Evolutionary conservation across 2,113 vertebrate genomes (phyloP), one percentile per base, ranked within the genome.

Genomic region (Archilochus colubris): DNA sequence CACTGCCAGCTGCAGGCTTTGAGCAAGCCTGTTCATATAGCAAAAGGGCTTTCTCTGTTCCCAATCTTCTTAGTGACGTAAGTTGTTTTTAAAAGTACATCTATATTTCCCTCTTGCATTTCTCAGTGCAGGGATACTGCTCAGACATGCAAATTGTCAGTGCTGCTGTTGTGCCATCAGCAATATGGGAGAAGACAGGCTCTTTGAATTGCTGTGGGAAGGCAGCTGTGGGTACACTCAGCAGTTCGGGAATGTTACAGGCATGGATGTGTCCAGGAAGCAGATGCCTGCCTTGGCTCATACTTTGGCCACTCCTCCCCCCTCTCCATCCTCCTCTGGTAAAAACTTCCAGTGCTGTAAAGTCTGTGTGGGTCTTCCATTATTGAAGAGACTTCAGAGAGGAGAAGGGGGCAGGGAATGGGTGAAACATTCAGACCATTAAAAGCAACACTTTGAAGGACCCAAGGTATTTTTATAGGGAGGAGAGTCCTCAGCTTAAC

Each of bases 71-170:
- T 40, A 25, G 75, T 44, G 61, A 36, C 0, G 6, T 62, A 40
- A 50, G 18, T 43, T 20, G 2, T 88, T 82, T 85, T 76, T 38
- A 89, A 87, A 51, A 87, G 46, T 5, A 23, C 1, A 0, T 9
- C 1, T 7, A 0, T 46, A 14, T 48, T 64, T 15, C 19, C n/a
- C 12, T 15, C 14, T 46, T 61, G 12, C 21, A 5, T 82, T 94
- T 79, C 44, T 63, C 13, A 16, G 48, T 55, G 58, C 31, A 28
- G 62, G 36, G 44, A 51, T 61, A 12, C 23, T 64, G 58, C 50
- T 19, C 46, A 68, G 73, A 50, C n/a, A 22, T 0, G 0, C 7
- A 19, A 12, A 28, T 9, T 1, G 0, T 27, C 13, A 5, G 28
- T 23, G 84, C 58, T 53, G 78, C 74, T 86, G 85, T 21, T 55